Evolutionary conservation across 1,140 invertebrate genomes (phyloP).

Genomic region (Hesperophylax magnus): DNA sequence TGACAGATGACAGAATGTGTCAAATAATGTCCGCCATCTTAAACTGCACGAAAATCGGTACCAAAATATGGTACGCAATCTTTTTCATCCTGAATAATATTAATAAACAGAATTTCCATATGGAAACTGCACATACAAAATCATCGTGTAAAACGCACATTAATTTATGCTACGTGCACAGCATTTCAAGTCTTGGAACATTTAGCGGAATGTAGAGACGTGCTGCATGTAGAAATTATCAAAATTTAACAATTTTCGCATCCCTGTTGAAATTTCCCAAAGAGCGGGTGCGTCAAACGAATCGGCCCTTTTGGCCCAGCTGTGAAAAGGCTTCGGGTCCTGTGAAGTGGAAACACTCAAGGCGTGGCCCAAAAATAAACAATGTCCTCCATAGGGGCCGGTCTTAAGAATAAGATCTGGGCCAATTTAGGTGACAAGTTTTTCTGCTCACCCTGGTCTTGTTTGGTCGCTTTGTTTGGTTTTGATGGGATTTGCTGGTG

Average conservation of each 20-base stretch:
- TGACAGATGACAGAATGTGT: too few species aligned
- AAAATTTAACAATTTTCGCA: not conserved
- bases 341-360: constrained; percentile 25
- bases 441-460: not conserved
- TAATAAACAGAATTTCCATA: too few species aligned
- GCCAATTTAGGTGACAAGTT: constrained; percentile 35
- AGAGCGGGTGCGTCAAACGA: constrained; percentile 29
- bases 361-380: constrained; percentile 14
- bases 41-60: too few species aligned
- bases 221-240: too few species aligned
- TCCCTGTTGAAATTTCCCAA: constrained; percentile 13
- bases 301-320: constrained; percentile 18
- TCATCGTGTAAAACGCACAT: too few species aligned
- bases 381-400: constrained; percentile 1
- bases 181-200: too few species aligned
- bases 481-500: not conserved
- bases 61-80: too few species aligned
- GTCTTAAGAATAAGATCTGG: constrained; percentile 5
- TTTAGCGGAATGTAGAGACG: too few species aligned
- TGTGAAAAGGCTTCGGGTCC: constrained; percentile 27
- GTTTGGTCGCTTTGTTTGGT: constrained; percentile 4
- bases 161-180: too few species aligned
- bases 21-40: too few species aligned
- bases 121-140: too few species aligned
- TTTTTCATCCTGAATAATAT: too few species aligned